Base-by-base conservation (phyloP, 2,113 vertebrate species). In the Microtus oregoni region DNA sequence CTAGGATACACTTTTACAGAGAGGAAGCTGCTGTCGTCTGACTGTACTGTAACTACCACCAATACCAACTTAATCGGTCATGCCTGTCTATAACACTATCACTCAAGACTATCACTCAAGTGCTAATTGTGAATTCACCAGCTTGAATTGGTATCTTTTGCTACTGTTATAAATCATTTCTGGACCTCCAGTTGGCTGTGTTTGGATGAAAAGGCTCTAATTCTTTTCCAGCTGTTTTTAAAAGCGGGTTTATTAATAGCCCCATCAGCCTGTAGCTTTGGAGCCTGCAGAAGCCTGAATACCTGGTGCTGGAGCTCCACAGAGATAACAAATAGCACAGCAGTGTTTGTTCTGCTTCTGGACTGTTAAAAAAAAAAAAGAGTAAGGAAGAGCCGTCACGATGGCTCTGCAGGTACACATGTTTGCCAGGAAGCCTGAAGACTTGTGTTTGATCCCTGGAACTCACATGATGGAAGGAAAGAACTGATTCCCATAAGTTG, bases 241-340 rank as follows among this genome's bases (percentile, higher is more conserved):
- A 87, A 92, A 2, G 7, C 47, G 22, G 50, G 68, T 41, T 88
- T 94, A 85, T 93, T 96, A 85, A 90, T 70, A 92, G 87, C 41
- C 47, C 24, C 61, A 89, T 93, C n/a, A 81, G 52, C 76, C 77
- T 92, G 70, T n/a, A 90, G 85, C n/a, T 91, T 94, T 85, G 83
- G 90, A 91, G 52, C 20, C 13, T 2, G n/a, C 44, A 35, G 65
- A 79, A 88, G 50, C 79, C 44, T 15, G 55, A 90, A 61, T 19
- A 22, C 47, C 41, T 52, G 9, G 72, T 58, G 89, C 32, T 58
- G 0, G 35, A 78, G 67, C 83, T 67, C 86, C 77, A 2, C 76
- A 82, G 70, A 68, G 86, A n/a, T 78, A 67, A 75, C 28, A 7
- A 87, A 63, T 58, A 22, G 24, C 32, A 73, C 20, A 86, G n/a